Conservation (phyloP, 1,140 invertebrate species). For the Cyclargus thomasi region DNA sequence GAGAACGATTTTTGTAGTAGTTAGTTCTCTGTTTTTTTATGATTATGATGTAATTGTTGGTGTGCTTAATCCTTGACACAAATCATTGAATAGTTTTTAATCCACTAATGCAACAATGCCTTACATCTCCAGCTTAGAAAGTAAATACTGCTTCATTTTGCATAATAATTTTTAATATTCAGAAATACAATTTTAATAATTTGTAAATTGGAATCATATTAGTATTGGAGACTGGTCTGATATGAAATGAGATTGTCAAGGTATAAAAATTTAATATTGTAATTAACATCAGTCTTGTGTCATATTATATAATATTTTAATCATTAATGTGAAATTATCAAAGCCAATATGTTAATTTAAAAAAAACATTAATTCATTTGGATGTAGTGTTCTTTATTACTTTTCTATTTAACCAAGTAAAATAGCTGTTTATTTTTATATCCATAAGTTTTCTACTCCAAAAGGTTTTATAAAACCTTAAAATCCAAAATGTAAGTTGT, state of each 20-base stretch:
- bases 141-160: slow-evolving; percentile 9
- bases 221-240: not conserved
- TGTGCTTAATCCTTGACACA: slow-evolving; percentile 45
- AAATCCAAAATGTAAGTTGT: slow-evolving; percentile 38
- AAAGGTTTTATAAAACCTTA: slow-evolving; percentile 29
- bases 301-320: slow-evolving; percentile 8
- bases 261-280: not conserved
- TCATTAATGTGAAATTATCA: slow-evolving; percentile 15
- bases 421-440: slow-evolving; percentile 7
- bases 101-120: slow-evolving; percentile 30
- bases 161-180: slow-evolving; percentile 11
- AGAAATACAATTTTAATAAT: not conserved
- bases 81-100: slow-evolving; percentile 37
- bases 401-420: slow-evolving; percentile 7
- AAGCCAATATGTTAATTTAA: slow-evolving; percentile 22
- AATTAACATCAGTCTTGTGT: slow-evolving; percentile 2
- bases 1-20: slow-evolving; percentile 42
- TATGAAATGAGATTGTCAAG: not conserved
- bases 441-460: slow-evolving; percentile 24
- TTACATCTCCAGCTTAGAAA: slow-evolving; percentile 11
- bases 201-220: slow-evolving; percentile 15
- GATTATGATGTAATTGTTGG: slow-evolving; percentile 47
- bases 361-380: slow-evolving; percentile 16
- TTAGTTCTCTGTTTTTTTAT: slow-evolving; percentile 41
- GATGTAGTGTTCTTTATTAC: slow-evolving; percentile 23